Evolutionary conservation across 2,888 invertebrate genomes (phyloP).

Genomic region (Germaria angustata): DNA sequence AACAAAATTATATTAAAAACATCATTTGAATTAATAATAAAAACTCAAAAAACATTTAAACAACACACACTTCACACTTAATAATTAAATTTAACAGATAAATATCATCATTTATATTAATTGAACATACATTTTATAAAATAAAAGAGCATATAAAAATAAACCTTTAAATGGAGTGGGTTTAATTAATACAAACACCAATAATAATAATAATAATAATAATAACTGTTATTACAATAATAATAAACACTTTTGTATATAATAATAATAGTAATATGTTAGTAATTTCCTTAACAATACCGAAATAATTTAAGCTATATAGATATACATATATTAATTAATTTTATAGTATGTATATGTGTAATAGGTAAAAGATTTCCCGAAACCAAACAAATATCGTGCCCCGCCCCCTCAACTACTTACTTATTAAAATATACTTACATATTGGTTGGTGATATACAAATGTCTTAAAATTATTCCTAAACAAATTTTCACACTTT

Average conservation of each 20-base stretch:
- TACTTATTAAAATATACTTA: conserved; percentile 16
- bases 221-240: background rate
- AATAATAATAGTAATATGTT: background rate
- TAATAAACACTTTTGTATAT: too few relatives aligned
- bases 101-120: conserved; percentile 49
- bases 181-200: conserved; percentile 41
- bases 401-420: background rate
- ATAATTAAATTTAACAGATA: conserved; percentile 50
- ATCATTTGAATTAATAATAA: conserved; percentile 46
- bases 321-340: background rate
- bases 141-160: conserved; percentile 36
- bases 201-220: background rate
- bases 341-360: conserved; percentile 26
- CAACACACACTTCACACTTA: conserved; percentile 40
- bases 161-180: conserved; percentile 61
- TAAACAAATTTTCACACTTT: conserved; percentile 68
- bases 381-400: background rate
- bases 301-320: conserved; percentile 38
- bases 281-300: background rate
- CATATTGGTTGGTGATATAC: conserved; percentile 71
- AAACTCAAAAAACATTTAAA: conserved; percentile 25
- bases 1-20: conserved; percentile 52
- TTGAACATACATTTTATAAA: conserved; percentile 8
- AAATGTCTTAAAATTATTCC: conserved; percentile 46
- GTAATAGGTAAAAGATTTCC: conserved; percentile 16